These are phyloP conservation scores for Heliconius nattereri DNA, from an alignment of 1,140 invertebrate species.

Conservation along the genomic window DNA sequence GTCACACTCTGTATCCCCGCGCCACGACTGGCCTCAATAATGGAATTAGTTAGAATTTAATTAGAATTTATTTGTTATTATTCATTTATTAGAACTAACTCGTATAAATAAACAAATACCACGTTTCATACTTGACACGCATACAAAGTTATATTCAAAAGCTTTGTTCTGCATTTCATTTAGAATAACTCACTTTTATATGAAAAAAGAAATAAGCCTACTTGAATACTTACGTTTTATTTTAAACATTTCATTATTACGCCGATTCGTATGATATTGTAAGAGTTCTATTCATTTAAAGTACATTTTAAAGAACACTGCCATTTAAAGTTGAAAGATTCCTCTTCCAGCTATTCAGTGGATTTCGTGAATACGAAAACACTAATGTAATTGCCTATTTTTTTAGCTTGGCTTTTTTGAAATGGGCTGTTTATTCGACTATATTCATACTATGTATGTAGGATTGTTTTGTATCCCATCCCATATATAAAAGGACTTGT, in stretches of 20 bases:
- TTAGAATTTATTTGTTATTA: too few relatives aligned
- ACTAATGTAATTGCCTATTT: conserved; percentile 70
- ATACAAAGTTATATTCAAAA: conserved; percentile 1
- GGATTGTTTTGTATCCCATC: neutral
- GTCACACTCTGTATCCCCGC: too few relatives aligned
- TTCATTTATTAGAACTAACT: too few relatives aligned
- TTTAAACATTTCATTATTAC: conserved; percentile 36
- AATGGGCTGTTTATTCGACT: conserved; percentile 15
- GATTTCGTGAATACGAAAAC: conserved; percentile 54
- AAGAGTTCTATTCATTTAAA: conserved; percentile 26
- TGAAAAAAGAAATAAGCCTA: neutral
- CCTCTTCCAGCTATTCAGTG: conserved; percentile 42
- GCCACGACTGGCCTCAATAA: too few relatives aligned
- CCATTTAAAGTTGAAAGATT: conserved; percentile 36
- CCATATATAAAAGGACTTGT: too few relatives aligned
- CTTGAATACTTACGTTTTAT: conserved; percentile 5
- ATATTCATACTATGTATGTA: neutral
- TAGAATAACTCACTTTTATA: conserved; percentile 7
- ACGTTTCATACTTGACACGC: conserved; percentile 6
- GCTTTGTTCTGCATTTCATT: conserved; percentile 4
- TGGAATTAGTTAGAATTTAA: neutral
- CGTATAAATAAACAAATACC: neutral
- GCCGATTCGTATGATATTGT: conserved; percentile 36
- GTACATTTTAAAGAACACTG: conserved; percentile 30
- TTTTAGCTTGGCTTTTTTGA: conserved; percentile 48